phyloP scores from a whole-genome alignment of 2,797 vertebrate species.

The Cyclura pinguis region DNA sequence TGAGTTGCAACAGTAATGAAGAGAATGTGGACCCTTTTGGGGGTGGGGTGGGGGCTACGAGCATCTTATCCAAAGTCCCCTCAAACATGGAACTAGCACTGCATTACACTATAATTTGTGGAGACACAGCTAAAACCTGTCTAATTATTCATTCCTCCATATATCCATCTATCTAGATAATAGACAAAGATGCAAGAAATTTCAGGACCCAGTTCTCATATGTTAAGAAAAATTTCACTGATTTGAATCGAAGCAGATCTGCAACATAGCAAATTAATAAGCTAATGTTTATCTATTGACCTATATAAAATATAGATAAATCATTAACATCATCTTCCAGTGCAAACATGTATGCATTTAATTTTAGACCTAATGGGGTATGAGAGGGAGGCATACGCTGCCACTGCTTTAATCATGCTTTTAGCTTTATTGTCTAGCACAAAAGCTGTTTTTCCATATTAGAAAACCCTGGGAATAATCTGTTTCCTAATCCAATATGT shows the following conservation, averaged over 20 bases:
- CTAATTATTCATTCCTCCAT: too few species aligned
- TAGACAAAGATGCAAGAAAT: background rate
- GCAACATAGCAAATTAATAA: conserved; percentile 34
- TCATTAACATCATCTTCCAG: conserved; percentile 36
- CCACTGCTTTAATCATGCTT: conserved; percentile 42
- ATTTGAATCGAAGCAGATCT: background rate
- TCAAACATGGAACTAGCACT: background rate
- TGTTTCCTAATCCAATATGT: conserved; percentile 69
- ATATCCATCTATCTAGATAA: background rate
- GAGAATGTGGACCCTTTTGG: background rate
- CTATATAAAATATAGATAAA: conserved; percentile 45
- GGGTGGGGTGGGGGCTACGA: too few species aligned
- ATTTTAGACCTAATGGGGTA: conserved; percentile 38
- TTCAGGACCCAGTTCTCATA: background rate
- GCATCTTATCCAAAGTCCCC: background rate
- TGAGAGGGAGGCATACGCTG: conserved; percentile 21
- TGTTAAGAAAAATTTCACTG: background rate
- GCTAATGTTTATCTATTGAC: conserved; percentile 36
- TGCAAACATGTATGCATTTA: conserved; percentile 45
- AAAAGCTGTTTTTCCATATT: conserved; percentile 41
- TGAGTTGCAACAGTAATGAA: background rate
- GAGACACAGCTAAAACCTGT: background rate
- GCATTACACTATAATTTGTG: background rate
- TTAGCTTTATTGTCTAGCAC: conserved; percentile 44
- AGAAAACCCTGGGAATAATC: conserved; percentile 68